Conservation (phyloP, 1,140 invertebrate species). For the Doryteuthis pealeii region DNA sequence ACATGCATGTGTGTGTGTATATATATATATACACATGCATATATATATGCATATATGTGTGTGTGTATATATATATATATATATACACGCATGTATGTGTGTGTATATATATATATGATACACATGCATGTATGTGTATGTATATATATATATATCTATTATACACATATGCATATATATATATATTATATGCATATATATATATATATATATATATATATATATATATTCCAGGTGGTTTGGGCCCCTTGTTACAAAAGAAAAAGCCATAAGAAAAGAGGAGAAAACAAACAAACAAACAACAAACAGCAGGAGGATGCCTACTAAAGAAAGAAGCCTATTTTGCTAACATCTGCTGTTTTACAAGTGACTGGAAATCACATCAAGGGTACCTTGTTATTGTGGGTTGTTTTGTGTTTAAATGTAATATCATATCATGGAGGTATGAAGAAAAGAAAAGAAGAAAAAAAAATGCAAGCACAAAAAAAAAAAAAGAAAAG, state of each 20-base stretch:
- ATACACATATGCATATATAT: too few species aligned
- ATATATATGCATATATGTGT: too few species aligned
- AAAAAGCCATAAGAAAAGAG: not conserved
- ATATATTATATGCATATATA: not conserved
- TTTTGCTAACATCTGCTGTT: not conserved
- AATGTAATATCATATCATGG: conserved; percentile 8
- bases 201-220: not conserved
- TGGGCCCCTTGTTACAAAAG: not conserved
- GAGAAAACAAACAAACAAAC: not conserved
- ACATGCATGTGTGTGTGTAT: not conserved
- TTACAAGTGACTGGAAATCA: not conserved
- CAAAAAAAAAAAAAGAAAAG: not conserved
- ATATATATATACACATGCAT: not conserved
- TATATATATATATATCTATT: not conserved
- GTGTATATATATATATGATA: not conserved
- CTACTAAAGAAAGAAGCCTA: not conserved
- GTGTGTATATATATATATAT: not conserved
- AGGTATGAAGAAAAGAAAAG: conserved; percentile 1
- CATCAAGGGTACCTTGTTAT: not conserved
- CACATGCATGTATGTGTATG: not conserved
- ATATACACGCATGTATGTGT: too few species aligned
- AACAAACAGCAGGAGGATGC: not conserved
- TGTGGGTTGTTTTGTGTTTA: conserved; percentile 10
- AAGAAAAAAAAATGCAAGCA: not conserved
- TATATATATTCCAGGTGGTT: not conserved